Percentiles rank a stretch among this genome's conserved stretches.
phyloP scores from a whole-genome alignment of 2,113 vertebrate species.

The Amphiprion ocellaris region DNA sequence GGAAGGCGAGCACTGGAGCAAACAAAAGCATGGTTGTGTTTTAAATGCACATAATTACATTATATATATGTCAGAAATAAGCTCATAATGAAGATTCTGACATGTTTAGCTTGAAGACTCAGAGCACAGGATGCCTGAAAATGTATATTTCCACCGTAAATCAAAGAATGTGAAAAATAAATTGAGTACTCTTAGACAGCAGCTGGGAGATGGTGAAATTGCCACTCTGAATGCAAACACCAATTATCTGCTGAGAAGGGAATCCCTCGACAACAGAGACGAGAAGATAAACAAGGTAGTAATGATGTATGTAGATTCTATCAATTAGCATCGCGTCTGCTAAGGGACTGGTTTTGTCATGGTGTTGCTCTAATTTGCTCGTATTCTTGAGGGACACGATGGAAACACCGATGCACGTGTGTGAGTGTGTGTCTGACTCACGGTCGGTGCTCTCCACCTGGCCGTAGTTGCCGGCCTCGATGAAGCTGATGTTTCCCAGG shows the following conservation, averaged over 20 bases:
- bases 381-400: neutral
- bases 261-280: slow-evolving; percentile 10
- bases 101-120: neutral
- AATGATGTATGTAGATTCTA: neutral
- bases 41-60: neutral
- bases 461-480: slow-evolving; percentile 94
- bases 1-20: slow-evolving; percentile 90
- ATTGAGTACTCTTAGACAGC: neutral
- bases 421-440: slow-evolving; percentile 83
- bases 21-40: neutral
- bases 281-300: slow-evolving; percentile 36
- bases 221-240: slow-evolving; percentile 29
- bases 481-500: slow-evolving; percentile 94
- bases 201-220: neutral
- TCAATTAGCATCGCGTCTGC: slow-evolving; percentile 31
- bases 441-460: slow-evolving; percentile 91
- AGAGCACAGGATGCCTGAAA: neutral
- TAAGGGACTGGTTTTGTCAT: slow-evolving; percentile 23
- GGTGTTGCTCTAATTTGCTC: slow-evolving; percentile 36
- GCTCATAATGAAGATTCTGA: neutral
- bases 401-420: slow-evolving; percentile 11
- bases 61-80: accelerated
- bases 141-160: neutral
- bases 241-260: slow-evolving; percentile 20
- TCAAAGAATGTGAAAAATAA: neutral